Conservation (phyloP, 2,797 vertebrate genomes). For the Protosalanx chinensis region DNA sequence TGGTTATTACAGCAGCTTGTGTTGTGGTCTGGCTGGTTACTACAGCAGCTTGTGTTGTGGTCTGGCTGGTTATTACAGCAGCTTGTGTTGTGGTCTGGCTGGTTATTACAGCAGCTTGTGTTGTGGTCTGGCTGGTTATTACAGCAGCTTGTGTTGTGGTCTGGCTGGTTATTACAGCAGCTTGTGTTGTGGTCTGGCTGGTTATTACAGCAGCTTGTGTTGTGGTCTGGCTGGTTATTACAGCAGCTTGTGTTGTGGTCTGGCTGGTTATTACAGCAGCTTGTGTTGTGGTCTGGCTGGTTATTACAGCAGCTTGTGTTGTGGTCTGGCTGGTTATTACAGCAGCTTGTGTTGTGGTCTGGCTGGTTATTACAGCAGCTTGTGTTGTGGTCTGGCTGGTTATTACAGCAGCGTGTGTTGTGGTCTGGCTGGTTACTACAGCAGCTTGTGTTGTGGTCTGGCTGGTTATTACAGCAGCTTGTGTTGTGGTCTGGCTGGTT, state of each 20-base stretch:
- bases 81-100: slow-evolving; percentile 60
- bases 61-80: slow-evolving; percentile 41
- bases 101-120: slow-evolving; percentile 61
- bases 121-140: not conserved
- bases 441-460: too few species aligned
- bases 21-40: too few species aligned
- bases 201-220: too few species aligned
- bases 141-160: slow-evolving; percentile 28
- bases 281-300: slow-evolving; percentile 7
- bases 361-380: too few species aligned
- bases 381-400: too few species aligned
- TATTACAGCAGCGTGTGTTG: too few species aligned
- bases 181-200: too few species aligned
- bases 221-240: slow-evolving; percentile 57
- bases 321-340: slow-evolving; percentile 36
- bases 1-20: slow-evolving; percentile 62
- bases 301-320: slow-evolving; percentile 1
- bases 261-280: too few species aligned
- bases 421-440: too few species aligned
- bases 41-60: slow-evolving; percentile 32
- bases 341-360: too few species aligned
- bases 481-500: too few species aligned
- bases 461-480: too few species aligned
- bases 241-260: slow-evolving; percentile 66
- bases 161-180: slow-evolving; percentile 39